phyloP scores from a whole-genome alignment of 1,140 invertebrate genomes.

The Caenorhabditis remanei region DNA sequence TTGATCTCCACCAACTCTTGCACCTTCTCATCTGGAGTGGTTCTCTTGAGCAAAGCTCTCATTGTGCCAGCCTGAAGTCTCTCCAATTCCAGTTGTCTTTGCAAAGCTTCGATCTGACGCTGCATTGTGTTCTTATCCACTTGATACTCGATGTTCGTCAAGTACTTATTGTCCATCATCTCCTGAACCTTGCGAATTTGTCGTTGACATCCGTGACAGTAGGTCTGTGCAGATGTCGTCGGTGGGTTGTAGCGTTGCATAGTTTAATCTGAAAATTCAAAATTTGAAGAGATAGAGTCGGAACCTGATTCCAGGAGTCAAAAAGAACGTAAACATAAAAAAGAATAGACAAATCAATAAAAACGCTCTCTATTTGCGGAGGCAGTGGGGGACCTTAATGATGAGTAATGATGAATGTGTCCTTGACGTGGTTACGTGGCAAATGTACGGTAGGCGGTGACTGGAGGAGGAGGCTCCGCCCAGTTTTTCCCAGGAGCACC shows the following conservation, averaged over 20 bases:
- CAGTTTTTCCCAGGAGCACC: too few species aligned
- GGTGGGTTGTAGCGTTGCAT: slow-evolving; percentile 46
- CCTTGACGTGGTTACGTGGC: too few species aligned
- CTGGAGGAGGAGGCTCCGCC: too few species aligned
- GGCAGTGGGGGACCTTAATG: too few species aligned
- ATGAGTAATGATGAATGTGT: too few species aligned
- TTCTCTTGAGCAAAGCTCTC: not conserved
- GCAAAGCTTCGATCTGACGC: not conserved
- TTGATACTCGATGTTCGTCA: not conserved
- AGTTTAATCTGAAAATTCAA: not conserved
- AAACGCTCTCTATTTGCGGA: too few species aligned
- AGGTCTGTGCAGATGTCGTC: not conserved
- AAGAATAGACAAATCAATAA: too few species aligned
- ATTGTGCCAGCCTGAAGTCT: not conserved
- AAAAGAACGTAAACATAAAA: too few species aligned
- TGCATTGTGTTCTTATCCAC: not conserved
- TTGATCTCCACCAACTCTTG: slow-evolving; percentile 2
- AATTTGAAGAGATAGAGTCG: not conserved
- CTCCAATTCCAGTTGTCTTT: not conserved
- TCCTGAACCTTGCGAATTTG: slow-evolving; percentile 6
- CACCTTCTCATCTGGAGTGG: not conserved
- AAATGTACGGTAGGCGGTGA: too few species aligned
- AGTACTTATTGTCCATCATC: not conserved
- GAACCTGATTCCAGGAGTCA: too few species aligned
- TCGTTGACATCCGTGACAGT: slow-evolving; percentile 1